phyloP scores from a whole-genome alignment of 1,140 invertebrate genomes.

The Drosophila serrata region DNA sequence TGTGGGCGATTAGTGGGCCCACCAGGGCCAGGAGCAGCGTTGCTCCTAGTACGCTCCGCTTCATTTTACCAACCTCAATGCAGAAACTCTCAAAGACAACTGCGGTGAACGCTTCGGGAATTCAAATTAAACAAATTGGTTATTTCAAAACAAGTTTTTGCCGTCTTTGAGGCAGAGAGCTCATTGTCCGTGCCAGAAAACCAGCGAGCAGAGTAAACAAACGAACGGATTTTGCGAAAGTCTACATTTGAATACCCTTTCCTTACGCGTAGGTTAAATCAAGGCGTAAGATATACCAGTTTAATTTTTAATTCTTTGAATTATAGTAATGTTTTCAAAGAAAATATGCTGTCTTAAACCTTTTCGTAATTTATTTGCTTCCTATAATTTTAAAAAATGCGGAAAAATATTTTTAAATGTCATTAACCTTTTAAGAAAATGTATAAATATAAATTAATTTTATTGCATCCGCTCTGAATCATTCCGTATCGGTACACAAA shows the following conservation, averaged over 20 bases:
- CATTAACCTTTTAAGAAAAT: not conserved
- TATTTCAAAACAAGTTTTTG: slow-evolving; percentile 57
- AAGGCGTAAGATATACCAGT: not conserved
- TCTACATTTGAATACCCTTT: slow-evolving; percentile 17
- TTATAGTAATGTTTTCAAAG: not conserved
- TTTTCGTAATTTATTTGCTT: too few relatives aligned
- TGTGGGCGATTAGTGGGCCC: slow-evolving; percentile 27
- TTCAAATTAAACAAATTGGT: slow-evolving; percentile 38
- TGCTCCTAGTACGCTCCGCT: slow-evolving; percentile 29
- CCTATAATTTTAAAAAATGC: not conserved
- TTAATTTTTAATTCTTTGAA: too few relatives aligned
- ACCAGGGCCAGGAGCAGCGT: slow-evolving; percentile 42
- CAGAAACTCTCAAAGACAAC: slow-evolving; percentile 36
- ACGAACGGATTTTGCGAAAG: not conserved
- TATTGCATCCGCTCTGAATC: not conserved
- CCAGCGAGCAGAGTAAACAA: slow-evolving; percentile 30
- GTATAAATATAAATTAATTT: not conserved
- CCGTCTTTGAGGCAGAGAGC: slow-evolving; percentile 5
- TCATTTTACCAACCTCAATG: slow-evolving; percentile 53
- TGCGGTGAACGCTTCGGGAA: slow-evolving; percentile 37
- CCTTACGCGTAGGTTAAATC: too few relatives aligned
- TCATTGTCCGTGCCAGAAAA: slow-evolving; percentile 30
- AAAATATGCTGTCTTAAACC: not conserved
- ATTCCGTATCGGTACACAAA: slow-evolving; percentile 1
- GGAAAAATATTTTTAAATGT: not conserved